Conservation (phyloP, 2,797 vertebrate species). For the Morus bassanus region DNA sequence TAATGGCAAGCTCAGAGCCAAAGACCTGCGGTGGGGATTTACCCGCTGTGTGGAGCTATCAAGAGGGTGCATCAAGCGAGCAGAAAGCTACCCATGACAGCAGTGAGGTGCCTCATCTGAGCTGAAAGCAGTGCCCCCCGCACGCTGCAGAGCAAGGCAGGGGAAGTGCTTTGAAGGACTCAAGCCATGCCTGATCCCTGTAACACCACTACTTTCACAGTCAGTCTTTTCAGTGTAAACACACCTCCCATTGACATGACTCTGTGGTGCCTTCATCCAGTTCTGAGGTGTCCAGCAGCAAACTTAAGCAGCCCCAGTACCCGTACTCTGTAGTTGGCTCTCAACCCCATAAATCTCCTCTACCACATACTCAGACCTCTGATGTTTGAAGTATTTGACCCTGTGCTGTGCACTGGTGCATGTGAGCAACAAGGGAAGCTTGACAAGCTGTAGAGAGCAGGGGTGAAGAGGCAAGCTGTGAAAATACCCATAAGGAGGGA, state of each 20-base stretch:
- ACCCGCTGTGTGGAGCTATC: background rate
- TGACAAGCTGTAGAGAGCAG: background rate
- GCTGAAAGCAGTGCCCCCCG: background rate
- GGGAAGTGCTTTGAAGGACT: background rate
- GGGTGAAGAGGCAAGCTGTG: background rate
- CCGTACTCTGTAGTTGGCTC: background rate
- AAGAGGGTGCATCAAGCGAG: background rate
- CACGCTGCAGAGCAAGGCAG: background rate
- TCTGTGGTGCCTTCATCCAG: background rate
- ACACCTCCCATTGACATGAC: background rate
- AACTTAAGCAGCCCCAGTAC: background rate
- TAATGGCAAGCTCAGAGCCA: background rate
- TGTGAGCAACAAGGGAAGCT: background rate
- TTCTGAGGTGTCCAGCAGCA: background rate
- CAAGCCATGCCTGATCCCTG: background rate
- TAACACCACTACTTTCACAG: background rate
- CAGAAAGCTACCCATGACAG: background rate
- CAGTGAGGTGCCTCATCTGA: background rate
- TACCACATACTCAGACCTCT: background rate
- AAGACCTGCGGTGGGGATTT: fast-evolving
- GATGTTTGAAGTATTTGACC: background rate
- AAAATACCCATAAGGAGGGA: background rate
- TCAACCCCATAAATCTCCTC: background rate
- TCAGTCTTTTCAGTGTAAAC: background rate
- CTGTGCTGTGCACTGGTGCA: background rate